Evolutionary conservation across 1,140 invertebrate species (phyloP).

Genomic region (Plodia interpunctella): DNA sequence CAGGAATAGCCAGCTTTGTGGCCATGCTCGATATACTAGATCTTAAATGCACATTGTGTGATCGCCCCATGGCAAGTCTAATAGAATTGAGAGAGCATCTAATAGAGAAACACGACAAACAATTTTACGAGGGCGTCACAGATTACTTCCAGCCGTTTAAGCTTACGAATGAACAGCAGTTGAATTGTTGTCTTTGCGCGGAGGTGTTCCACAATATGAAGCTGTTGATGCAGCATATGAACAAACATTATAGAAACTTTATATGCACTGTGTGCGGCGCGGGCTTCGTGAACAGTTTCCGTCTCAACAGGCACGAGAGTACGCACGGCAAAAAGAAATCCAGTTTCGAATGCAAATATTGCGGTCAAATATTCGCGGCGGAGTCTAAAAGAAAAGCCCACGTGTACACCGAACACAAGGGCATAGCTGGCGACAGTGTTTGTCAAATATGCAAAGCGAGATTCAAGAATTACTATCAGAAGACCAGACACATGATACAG

Average conservation of each 20-base stretch:
- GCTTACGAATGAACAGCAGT: constrained; percentile 51
- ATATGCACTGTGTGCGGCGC: constrained; percentile 64
- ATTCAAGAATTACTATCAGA: constrained; percentile 70
- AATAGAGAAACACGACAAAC: constrained; percentile 52
- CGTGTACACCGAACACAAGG: constrained; percentile 61
- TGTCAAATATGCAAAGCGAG: constrained; percentile 65
- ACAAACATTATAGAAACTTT: constrained; percentile 62
- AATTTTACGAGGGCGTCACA: constrained; percentile 49
- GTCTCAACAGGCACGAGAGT: constrained; percentile 56
- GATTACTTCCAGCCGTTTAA: constrained; percentile 69
- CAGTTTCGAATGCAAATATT: constrained; percentile 54
- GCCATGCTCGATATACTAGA: constrained; percentile 63
- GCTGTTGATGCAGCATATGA: constrained; percentile 66
- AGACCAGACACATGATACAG: constrained; percentile 66
- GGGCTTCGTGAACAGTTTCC: constrained; percentile 62
- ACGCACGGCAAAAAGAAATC: constrained; percentile 61
- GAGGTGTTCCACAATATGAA: constrained; percentile 67
- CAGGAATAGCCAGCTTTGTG: constrained; percentile 57
- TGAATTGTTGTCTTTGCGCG: constrained; percentile 57
- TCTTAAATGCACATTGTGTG: constrained; percentile 60
- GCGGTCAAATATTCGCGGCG: constrained; percentile 50
- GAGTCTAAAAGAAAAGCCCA: constrained; percentile 66
- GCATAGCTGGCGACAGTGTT: constrained; percentile 63
- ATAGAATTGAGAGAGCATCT: constrained; percentile 53
- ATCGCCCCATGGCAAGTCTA: constrained; percentile 41